Evolutionary conservation across 2,797 vertebrate species (phyloP).

Genomic region (Spheniscus humboldti): DNA sequence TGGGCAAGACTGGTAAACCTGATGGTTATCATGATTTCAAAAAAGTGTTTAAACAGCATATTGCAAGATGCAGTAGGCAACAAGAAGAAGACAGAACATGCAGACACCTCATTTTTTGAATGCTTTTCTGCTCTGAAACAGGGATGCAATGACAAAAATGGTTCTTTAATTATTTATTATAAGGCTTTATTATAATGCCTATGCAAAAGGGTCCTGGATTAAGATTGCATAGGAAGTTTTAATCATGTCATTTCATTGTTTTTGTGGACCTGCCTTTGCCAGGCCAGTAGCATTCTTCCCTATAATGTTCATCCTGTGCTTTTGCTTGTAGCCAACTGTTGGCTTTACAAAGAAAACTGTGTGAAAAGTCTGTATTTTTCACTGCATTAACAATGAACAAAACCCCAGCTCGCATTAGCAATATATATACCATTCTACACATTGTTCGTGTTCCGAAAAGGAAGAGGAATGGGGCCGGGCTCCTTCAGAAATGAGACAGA

Average conservation of each 20-base stretch:
- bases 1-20: not conserved
- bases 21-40: not conserved
- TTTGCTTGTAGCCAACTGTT: not conserved
- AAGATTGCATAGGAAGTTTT: not conserved
- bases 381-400: constrained; percentile 16
- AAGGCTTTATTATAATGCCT: not conserved
- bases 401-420: not conserved
- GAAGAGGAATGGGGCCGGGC: constrained; percentile 32
- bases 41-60: not conserved
- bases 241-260: not conserved
- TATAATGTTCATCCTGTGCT: not conserved
- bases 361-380: not conserved
- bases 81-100: not conserved
- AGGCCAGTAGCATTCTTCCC: not conserved
- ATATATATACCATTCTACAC: not conserved
- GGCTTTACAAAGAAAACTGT: not conserved
- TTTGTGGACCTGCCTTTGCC: not conserved
- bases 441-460: constrained; percentile 13
- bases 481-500: constrained; percentile 50
- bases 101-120: not conserved
- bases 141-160: not conserved
- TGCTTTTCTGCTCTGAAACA: not conserved
- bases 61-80: not conserved
- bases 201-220: not conserved
- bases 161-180: not conserved